Conservation (phyloP, 2,113 vertebrate species). For the Peucedramus taeniatus region DNA sequence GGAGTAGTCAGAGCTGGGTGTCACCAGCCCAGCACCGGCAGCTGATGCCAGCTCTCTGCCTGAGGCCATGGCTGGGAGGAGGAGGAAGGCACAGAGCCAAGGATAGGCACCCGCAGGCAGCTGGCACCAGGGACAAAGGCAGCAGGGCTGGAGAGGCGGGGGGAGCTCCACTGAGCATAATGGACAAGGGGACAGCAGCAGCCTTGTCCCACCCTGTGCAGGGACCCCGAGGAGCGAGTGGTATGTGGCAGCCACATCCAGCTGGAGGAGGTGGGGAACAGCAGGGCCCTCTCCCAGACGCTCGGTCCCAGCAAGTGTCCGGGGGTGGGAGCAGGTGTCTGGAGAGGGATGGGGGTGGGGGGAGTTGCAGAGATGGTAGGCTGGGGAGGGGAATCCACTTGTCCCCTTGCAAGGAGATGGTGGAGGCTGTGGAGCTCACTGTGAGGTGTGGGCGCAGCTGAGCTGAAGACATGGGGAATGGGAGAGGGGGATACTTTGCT, state of each 20-base stretch:
- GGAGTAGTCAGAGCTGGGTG: constrained; percentile 18
- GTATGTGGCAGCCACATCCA: background rate
- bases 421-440: background rate
- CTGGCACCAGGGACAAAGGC: constrained; percentile 32
- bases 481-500: background rate
- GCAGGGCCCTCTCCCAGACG: background rate
- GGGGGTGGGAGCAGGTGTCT: background rate
- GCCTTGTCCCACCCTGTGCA: background rate
- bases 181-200: constrained; percentile 26
- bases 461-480: background rate
- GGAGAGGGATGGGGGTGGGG: background rate
- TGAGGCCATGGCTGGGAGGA: background rate
- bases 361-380: background rate
- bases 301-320: accelerated
- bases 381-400: background rate
- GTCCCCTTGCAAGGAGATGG: background rate
- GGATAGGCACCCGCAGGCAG: background rate
- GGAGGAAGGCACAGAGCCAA: constrained; percentile 15
- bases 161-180: background rate
- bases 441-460: background rate
- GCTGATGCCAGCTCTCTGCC: constrained; percentile 48
- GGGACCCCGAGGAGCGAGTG: background rate
- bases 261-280: background rate
- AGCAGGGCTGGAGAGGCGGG: background rate
- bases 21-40: background rate